Evolutionary conservation across 2,113 vertebrate species (phyloP), one percentile per base, ranked within the genome.

Genomic region (Fulmarus glacialis): DNA sequence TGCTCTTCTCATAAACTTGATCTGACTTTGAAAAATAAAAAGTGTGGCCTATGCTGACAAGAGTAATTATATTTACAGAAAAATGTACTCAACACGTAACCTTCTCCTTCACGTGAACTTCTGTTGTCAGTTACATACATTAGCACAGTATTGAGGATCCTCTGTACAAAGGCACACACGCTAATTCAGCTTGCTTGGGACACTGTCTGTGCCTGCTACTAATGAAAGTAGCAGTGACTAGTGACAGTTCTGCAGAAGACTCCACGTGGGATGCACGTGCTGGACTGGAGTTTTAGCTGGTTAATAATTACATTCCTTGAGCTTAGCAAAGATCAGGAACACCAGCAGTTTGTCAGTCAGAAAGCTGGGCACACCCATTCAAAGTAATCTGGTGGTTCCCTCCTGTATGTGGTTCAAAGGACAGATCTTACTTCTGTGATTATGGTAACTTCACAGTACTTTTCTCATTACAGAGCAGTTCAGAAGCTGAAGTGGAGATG

Each of bases 271-370:
- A 73, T 36, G 43, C 74, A 86, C 3, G 3, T 60, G 56, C 30
- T 70, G 43, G 42, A 58, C 42, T 59, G 47, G 48, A 56, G 60
- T 11, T 79, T 90, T 81, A 8, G 2, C 50, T 67, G 50, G 89
- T 97, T 96, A 97, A 96, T 94, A 83, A 96, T 95, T 96, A 86
- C 66, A 67, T 47, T 56, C n/a, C 20, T 80, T 84, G 18, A 85
- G 59, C 30, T 78, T 64, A 73, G 64, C 50, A 87, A 80, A 73
- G 32, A 62, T 27, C 75, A 88, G 59, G 73, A 70, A 81, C 40
- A 60, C 59, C 6, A 3, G 27, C 11, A 90, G n/a, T 53, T 56
- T 62, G 71, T 58, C 88, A 94, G 1, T 60, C 67, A 78, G 78
- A 89, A 92, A 77, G 43, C 36, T 58, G 47, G 43, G 52, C 84